A percentile compares a stretch with the other conserved stretches of the same genome.
These are phyloP conservation scores for Chunga burmeisteri DNA, from an alignment of 2,113 vertebrate genomes.

Conservation along the genomic window DNA sequence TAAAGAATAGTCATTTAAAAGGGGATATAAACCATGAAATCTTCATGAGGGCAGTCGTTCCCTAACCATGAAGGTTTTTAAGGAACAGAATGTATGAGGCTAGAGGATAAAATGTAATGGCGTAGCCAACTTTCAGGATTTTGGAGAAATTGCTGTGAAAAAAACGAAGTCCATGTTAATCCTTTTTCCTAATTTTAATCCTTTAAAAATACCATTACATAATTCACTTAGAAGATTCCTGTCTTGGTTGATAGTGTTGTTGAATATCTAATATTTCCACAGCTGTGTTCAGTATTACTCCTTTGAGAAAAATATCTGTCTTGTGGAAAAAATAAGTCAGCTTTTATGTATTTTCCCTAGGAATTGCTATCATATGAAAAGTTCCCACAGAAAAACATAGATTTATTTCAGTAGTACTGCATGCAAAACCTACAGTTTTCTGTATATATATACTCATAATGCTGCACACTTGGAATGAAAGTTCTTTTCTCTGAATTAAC, in stretches of 20 bases:
- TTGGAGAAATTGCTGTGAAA: neutral
- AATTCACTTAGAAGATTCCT: conserved; percentile 27
- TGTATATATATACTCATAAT: neutral
- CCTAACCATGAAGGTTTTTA: neutral
- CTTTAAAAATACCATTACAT: conserved; percentile 41
- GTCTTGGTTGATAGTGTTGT: conserved; percentile 36
- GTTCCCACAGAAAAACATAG: conserved; percentile 11
- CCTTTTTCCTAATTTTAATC: conserved; percentile 32
- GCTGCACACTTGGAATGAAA: neutral
- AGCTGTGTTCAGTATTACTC: conserved; percentile 62
- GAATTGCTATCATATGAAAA: neutral
- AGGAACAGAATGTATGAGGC: neutral
- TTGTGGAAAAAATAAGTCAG: conserved; percentile 60
- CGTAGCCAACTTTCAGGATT: neutral
- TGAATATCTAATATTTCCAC: conserved; percentile 55
- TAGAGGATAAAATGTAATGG: neutral
- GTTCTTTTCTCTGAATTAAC: neutral
- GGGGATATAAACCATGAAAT: neutral
- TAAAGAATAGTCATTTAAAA: neutral
- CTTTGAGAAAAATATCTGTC: conserved; percentile 56
- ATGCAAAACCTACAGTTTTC: neutral
- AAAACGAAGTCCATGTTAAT: neutral
- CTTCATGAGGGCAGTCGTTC: neutral
- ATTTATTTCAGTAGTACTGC: neutral
- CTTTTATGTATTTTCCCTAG: conserved; percentile 29